Percentiles rank a stretch among this genome's conserved stretches.
phyloP scores from a whole-genome alignment of 2,888 invertebrate genomes.

The Thelaira solivaga region DNA sequence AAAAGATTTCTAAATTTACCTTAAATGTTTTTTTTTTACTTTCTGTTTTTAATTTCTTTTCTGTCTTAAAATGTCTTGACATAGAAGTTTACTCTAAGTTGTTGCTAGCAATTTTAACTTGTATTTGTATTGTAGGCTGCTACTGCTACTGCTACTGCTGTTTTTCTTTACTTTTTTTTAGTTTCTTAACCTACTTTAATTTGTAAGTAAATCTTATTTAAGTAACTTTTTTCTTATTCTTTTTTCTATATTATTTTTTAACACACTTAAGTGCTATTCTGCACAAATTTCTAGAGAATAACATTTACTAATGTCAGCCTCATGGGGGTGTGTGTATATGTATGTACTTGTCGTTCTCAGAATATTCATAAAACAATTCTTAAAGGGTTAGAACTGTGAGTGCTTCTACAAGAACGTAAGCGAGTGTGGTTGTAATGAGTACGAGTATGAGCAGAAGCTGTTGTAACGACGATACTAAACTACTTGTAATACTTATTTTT shows the following conservation, averaged over 20 bases:
- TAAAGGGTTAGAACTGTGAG: slow-evolving; percentile 19
- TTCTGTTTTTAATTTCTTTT: background rate
- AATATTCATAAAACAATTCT: slow-evolving; percentile 34
- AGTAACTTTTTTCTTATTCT: slow-evolving; percentile 34
- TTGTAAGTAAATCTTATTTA: slow-evolving; percentile 61
- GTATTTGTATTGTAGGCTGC: background rate
- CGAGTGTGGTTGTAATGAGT: too few species aligned
- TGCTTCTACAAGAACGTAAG: too few species aligned
- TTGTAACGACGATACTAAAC: slow-evolving; percentile 18
- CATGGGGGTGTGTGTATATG: background rate
- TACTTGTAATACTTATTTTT: slow-evolving; percentile 43
- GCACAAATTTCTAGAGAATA: slow-evolving; percentile 24
- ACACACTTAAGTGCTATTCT: slow-evolving; percentile 44
- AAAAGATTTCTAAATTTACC: background rate
- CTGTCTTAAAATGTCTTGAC: slow-evolving; percentile 34
- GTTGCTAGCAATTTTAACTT: background rate
- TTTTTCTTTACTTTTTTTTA: slow-evolving; percentile 30
- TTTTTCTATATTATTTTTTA: background rate
- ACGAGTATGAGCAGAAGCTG: background rate
- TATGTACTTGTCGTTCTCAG: background rate
- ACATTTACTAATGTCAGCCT: background rate
- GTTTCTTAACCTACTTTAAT: slow-evolving; percentile 61
- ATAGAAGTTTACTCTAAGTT: slow-evolving; percentile 40
- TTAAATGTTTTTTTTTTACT: background rate
- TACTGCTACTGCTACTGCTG: background rate